Base-by-base conservation (phyloP, 2,113 vertebrate species). In the Oncorhynchus nerka region DNA sequence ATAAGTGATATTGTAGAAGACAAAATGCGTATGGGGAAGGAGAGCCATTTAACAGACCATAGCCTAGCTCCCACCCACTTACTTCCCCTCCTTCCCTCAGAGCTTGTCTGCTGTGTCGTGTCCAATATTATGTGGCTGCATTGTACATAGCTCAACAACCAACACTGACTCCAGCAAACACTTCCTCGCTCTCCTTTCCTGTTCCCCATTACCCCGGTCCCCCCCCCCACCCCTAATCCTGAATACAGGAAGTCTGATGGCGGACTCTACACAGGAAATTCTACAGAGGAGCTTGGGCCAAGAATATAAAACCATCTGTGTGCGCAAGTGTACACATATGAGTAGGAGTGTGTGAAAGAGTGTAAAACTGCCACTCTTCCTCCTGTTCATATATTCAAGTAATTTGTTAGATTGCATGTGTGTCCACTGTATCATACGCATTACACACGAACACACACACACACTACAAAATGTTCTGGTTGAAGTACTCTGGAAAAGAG, bases 201-300 rank as follows among this genome's bases (percentile, higher is more conserved):
- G 59, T 62, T 22, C 59, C 85, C 74, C 12, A 34, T 75, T 75
- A 73, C 83, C 75, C 83, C 84, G 39, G 75, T n/a, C 2, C 16
- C 49, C 70, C 22, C 24, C 79, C 79, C 71, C 76, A 80, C 83
- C 76, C 88, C 86, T 82, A 91, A 77, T 79, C 75, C 82, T 78
- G 48, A 84, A 78, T 3, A 86, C 87, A 91, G 91, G 91, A 92
- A 92, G 91, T 89, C 86, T 89, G 84, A 82, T 80, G 84, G 82
- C 89, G 59, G 84, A 85, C 83, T 81, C 81, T 76, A 84, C 84
- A 91, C 90, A 92, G 91, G 91, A 92, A 90, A 89, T 87, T 89
- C 90, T 85, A 81, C 89, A 87, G 84, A 86, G 81, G 87, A 80
- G 80, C 86, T 85, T 85, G 88, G 86, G 84, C 75, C 19, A 0